These are phyloP conservation scores for Dysidea cf. avara DNA, from an alignment of 37 sponge, comb jelly and placozoan species.

Conservation along the genomic window DNA sequence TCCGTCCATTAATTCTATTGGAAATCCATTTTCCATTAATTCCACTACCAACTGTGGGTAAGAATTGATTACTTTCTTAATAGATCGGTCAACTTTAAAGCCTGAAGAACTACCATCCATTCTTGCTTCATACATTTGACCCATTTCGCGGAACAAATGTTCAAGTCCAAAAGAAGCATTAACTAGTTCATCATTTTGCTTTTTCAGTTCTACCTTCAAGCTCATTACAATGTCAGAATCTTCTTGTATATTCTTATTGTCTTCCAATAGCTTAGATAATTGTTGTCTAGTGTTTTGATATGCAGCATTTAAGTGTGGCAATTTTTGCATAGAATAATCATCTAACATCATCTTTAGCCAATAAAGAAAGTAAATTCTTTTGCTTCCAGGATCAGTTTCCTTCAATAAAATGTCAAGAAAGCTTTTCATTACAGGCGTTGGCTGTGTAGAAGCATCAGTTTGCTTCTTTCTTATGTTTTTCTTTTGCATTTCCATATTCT, in stretches of 20 bases:
- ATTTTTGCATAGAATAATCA: constrained; percentile 6
- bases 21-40: constrained; percentile 31
- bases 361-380: constrained; percentile 1
- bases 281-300: too few species aligned
- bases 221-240: neutral
- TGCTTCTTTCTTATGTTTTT: neutral
- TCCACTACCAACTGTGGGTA: constrained; percentile 32
- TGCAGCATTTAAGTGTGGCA: neutral
- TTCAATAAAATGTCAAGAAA: constrained; percentile 4
- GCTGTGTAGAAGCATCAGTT: neutral
- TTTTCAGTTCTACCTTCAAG: neutral
- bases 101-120: neutral
- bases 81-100: neutral
- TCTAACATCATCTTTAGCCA: constrained; percentile 15
- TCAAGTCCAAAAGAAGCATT: constrained; percentile 34
- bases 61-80: neutral
- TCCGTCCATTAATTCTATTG: constrained; percentile 39
- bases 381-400: neutral
- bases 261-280: too few species aligned
- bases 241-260: too few species aligned
- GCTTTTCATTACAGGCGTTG: neutral
- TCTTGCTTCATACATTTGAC: constrained; percentile 19
- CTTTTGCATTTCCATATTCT: neutral
- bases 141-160: constrained; percentile 19
- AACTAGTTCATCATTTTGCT: constrained; percentile 11